Evolutionary conservation across 2,888 invertebrate genomes (phyloP), one percentile per base, ranked within the genome.

Genomic region (Agelastica alni): DNA sequence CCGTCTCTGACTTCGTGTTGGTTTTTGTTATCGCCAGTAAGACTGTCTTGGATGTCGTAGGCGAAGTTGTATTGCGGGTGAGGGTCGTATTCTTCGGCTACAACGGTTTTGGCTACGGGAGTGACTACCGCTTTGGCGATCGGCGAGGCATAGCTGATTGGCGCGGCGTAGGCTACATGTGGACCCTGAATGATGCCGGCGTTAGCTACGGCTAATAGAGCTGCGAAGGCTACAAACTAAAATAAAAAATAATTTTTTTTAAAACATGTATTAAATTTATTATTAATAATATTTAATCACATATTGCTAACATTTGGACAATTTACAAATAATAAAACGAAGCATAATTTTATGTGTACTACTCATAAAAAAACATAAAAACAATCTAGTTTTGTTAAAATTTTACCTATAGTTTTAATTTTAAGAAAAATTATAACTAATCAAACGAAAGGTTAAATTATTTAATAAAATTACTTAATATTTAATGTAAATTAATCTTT

Each of bases 1-100:
- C 85, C 85, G 59, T 79, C 77, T 56, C 85, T 83, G 54, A 81
- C 81, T 77, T 85, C 85, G 60, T 82, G 82, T 75, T 85, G 85
- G 22, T 75, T 77, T 71, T 83, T 82, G 70, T 66, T 79, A 75
- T 82, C 82, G n/a, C 82, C 82, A 63, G 82, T 82, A 34, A 81
- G 73, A 58, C 77, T 75, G 59, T 82, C 82, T 63, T 81, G 80
- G n/a, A 82, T 80, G 59, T 81, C 80, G 72, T 82, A 82, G 0
- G 80, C 77, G 73, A 79, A 82, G 69, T 77, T 79, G 76, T 82
- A 83, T 62, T 82, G 81, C 0, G 83, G 78, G 26, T 68, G 64
- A 4, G 67, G 70, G 58, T 72, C 70, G 64, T 68, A 70, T 44
- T 69, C 68, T 17, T 68, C 64, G 30, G 65, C 66, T 17, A 56